Conservation (phyloP, 2,888 invertebrate genomes). For the Operophtera brumata region DNA sequence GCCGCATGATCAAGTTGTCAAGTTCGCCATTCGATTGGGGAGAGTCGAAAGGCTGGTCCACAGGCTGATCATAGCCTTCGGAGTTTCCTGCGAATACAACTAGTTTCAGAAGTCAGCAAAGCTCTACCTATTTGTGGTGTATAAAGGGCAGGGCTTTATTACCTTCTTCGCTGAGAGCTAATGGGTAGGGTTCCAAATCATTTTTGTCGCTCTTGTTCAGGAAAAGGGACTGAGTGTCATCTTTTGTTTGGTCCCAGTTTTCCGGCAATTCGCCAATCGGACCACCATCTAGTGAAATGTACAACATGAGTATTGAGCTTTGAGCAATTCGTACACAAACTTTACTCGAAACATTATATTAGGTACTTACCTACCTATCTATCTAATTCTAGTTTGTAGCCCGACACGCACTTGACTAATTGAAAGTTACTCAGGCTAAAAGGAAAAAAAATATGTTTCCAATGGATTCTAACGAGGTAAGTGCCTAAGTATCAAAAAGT, state of each 20-base stretch:
- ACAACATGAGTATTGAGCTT: background rate
- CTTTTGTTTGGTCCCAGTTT: slow-evolving; percentile 79
- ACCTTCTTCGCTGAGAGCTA: slow-evolving; percentile 79
- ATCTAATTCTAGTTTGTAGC: background rate
- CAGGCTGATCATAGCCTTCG: slow-evolving; percentile 67
- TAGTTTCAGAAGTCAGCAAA: slow-evolving; percentile 12
- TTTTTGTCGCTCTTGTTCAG: slow-evolving; percentile 79
- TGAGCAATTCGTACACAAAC: background rate
- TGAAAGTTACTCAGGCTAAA: no score
- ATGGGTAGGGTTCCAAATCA: slow-evolving; percentile 76
- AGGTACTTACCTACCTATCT: no score
- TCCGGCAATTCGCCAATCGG: slow-evolving; percentile 74
- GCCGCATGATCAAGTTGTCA: slow-evolving; percentile 83
- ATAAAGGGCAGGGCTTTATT: slow-evolving; percentile 26
- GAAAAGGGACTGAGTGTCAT: slow-evolving; percentile 75
- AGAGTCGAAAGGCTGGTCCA: slow-evolving; percentile 67
- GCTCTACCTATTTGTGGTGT: slow-evolving; percentile 1
- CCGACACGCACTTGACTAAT: background rate
- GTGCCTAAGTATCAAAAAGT: no score
- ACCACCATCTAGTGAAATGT: slow-evolving; percentile 59
- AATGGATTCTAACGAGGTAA: no score
- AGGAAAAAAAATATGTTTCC: no score
- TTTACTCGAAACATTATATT: no score
- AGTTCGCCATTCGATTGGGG: slow-evolving; percentile 67
- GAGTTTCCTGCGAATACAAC: slow-evolving; percentile 59